Percentiles rank a stretch among this genome's conserved stretches.
These are phyloP conservation scores for Noctua fimbriata DNA, from an alignment of 2,888 invertebrate genomes.

Conservation along the genomic window DNA sequence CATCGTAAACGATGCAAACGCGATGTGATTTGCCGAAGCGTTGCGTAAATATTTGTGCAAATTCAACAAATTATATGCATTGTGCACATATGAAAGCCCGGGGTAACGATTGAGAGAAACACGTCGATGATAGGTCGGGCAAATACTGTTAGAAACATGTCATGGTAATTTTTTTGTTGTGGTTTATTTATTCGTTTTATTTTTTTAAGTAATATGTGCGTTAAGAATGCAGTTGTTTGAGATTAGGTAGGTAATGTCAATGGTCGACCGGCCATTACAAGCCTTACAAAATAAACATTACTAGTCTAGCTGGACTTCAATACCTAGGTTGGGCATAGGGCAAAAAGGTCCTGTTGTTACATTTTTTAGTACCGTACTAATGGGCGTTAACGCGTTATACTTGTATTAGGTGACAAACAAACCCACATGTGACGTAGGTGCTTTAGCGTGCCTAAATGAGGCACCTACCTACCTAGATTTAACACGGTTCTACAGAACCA, in stretches of 20 bases:
- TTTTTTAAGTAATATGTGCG: too few relatives aligned
- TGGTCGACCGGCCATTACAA: too few relatives aligned
- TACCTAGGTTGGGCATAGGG: not conserved
- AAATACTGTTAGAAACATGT: not conserved
- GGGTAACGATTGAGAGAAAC: not conserved
- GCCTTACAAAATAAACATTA: not conserved
- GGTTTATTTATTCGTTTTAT: too few relatives aligned
- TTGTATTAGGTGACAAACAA: slow-evolving; percentile 2
- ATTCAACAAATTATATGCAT: not conserved
- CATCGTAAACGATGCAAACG: not conserved
- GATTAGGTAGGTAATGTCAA: too few relatives aligned
- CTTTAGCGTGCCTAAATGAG: not conserved
- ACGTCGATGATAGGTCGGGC: not conserved
- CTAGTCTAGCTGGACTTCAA: not conserved
- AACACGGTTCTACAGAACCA: not conserved
- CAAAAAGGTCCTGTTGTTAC: not conserved
- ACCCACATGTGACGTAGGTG: not conserved
- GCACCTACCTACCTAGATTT: not conserved
- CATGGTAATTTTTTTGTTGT: not conserved
- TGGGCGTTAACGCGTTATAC: not conserved
- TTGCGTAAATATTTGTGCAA: not conserved
- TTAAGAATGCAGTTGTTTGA: too few relatives aligned
- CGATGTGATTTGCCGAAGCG: not conserved
- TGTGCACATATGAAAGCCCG: not conserved
- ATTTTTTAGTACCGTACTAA: not conserved